A percentile compares a stretch with the other conserved stretches of the same genome.
phyloP scores from a whole-genome alignment of 2,888 invertebrate genomes.

The Subacronicta megacephala region DNA sequence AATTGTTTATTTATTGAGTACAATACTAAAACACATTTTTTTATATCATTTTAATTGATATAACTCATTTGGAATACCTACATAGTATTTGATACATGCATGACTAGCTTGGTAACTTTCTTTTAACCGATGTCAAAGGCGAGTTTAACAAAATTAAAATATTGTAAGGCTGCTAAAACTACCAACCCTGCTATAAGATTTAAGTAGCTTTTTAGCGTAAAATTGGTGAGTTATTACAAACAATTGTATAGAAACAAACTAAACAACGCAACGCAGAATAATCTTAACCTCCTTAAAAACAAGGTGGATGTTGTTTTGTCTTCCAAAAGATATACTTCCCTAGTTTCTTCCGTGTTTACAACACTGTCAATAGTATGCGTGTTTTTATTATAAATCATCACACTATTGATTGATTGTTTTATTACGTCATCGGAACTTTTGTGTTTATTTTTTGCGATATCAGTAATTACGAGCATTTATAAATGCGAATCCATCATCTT shows the following conservation, averaged over 20 bases:
- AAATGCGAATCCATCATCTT: constrained; percentile 36
- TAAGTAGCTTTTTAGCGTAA: constrained; percentile 62
- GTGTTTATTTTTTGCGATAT: constrained; percentile 40
- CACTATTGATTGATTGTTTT: constrained; percentile 40
- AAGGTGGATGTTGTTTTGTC: constrained; percentile 22
- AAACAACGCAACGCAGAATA: constrained; percentile 24
- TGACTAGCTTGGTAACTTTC: too few species aligned
- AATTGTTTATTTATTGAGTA: constrained; percentile 17
- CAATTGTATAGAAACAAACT: constrained; percentile 24
- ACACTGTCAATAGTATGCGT: constrained; percentile 13
- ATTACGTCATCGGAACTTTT: constrained; percentile 41
- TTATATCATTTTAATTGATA: too few species aligned
- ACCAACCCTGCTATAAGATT: too few species aligned
- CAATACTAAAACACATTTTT: constrained; percentile 6
- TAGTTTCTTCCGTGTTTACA: constrained; percentile 37
- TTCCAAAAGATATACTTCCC: not conserved
- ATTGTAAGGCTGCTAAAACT: too few species aligned
- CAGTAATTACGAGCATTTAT: constrained; percentile 43
- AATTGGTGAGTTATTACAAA: constrained; percentile 53
- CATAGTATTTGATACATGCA: not conserved
- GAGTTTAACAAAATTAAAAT: too few species aligned
- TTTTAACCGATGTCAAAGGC: too few species aligned
- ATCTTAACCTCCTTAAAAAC: constrained; percentile 16
- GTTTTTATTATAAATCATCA: constrained; percentile 40
- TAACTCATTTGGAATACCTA: not conserved